A percentile compares a stretch with the other conserved stretches of the same genome.
phyloP scores from a whole-genome alignment of 23 tunicate genomes.

The Botrylloides violaceus region DNA sequence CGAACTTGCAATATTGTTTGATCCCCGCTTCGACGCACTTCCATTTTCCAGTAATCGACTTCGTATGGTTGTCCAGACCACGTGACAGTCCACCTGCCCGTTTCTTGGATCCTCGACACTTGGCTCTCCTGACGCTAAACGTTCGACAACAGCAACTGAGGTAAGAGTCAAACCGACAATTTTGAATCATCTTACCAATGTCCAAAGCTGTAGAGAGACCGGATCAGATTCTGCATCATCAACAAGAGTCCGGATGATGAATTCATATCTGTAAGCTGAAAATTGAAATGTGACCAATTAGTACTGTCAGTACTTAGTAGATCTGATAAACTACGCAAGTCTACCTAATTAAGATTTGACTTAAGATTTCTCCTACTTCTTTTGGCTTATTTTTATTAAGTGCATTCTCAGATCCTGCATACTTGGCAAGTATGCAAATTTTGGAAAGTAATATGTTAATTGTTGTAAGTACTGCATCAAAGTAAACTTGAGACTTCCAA shows the following conservation, averaged over 20 bases:
- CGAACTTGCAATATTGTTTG: not conserved
- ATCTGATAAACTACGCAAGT: too few relatives aligned
- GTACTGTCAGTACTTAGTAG: too few relatives aligned
- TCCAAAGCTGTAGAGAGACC: constrained; percentile 25
- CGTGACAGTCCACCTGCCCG: constrained; percentile 21
- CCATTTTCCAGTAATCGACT: constrained; percentile 25
- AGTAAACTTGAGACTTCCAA: too few relatives aligned
- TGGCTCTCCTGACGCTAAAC: constrained; percentile 6
- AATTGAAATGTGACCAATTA: not conserved
- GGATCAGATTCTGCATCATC: constrained; percentile 14
- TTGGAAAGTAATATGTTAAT: too few relatives aligned
- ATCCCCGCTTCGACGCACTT: not conserved
- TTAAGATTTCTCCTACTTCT: too few relatives aligned
- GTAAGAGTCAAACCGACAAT: too few relatives aligned
- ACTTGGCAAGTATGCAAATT: too few relatives aligned
- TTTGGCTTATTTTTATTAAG: too few relatives aligned
- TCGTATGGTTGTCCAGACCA: constrained; percentile 1
- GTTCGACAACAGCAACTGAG: not conserved
- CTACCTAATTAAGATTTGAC: too few relatives aligned
- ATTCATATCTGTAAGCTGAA: constrained; percentile 11
- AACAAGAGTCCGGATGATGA: constrained; percentile 18
- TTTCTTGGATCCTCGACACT: constrained; percentile 3
- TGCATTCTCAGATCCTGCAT: too few relatives aligned
- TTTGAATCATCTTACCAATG: constrained; percentile 2
- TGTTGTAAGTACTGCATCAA: too few relatives aligned